Base-by-base conservation (phyloP, 2,113 vertebrate genomes). In the Pelecanus crispus region DNA sequence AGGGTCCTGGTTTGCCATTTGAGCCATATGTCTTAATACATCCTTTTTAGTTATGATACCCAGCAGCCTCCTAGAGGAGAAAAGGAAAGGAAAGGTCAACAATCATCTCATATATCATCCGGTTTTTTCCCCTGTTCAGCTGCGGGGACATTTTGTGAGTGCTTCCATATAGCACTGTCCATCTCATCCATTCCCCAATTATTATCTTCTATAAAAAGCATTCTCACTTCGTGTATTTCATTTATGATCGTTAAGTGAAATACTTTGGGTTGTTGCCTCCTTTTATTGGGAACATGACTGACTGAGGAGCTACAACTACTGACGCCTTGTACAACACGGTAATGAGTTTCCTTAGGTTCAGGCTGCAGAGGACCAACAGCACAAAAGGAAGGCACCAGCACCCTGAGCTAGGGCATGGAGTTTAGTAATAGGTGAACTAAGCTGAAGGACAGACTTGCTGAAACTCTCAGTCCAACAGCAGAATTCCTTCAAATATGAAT, bases 1-100 rank as follows among this genome's bases (percentile, higher is more conserved):
- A 13, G 99, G 99, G 90, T 99, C 99, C 97, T 99, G 99, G 98
- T 99, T 99, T 98, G 99, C 99, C 99, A 99, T 99, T 96, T 99
- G 99, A 52, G 99, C 99, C 99, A 99, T 99, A 98, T 99, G 99
- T 74, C 99, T 98, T 94, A 99, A 98, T 68, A 99, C 99, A 88
- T 99, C 99, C 97, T 99, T 99, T 98, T 99, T 99, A 12, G 99
- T 99, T 97, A 98, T 98, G 96, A 98, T 98, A 93, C 98, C 98
- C 97, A 98, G 97, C 95, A 98, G 98, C 95, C 98, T 98, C 98
- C 98, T 98, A 73, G 34, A 97, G 93, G 91, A 92, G 92, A 94
- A 96, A 97, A 96, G 82, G 77, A 94, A 95, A 94, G 14, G 40
- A 94, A 91, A 94, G 81, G 86, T 98, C 85, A 98, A 56, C 58